Evolutionary conservation across 2,113 vertebrate species (phyloP).

Genomic region (Chaetorhynchus papuensis): DNA sequence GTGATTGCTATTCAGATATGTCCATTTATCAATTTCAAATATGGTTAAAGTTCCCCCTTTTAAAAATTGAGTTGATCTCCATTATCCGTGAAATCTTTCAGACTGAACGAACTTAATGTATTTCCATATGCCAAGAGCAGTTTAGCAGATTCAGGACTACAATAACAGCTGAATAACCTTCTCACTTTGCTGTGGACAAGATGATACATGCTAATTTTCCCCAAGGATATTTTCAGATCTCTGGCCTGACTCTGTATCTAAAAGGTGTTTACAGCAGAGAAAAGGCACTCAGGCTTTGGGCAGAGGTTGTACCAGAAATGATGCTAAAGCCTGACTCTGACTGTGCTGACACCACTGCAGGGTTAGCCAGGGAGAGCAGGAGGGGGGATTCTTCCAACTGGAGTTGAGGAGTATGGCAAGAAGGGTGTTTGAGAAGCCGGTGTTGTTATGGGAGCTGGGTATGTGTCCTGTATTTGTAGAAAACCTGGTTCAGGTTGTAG

Average conservation of each 20-base stretch:
- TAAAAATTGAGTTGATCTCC: background rate
- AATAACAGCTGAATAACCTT: constrained; percentile 18
- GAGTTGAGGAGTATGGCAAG: accelerated
- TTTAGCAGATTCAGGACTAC: constrained; percentile 4
- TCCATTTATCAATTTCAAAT: background rate
- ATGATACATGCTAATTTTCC: background rate
- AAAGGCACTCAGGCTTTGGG: background rate
- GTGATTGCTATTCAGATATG: background rate
- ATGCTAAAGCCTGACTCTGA: background rate
- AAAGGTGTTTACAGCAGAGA: background rate
- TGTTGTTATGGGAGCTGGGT: background rate
- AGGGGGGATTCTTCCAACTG: background rate
- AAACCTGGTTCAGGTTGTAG: background rate
- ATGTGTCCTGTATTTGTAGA: background rate
- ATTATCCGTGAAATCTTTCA: constrained; percentile 9
- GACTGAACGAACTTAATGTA: background rate
- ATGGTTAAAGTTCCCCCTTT: background rate
- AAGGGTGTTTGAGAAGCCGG: background rate
- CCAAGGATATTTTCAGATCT: background rate
- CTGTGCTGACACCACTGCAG: background rate
- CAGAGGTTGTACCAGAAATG: background rate
- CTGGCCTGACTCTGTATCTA: background rate
- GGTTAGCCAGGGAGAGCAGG: background rate
- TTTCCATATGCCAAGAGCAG: background rate
- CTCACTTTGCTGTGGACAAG: background rate